A percentile compares a stretch with the other conserved stretches of the same genome.
Conservation (phyloP, 1,140 invertebrate genomes). For the Pteromalus puparum region DNA sequence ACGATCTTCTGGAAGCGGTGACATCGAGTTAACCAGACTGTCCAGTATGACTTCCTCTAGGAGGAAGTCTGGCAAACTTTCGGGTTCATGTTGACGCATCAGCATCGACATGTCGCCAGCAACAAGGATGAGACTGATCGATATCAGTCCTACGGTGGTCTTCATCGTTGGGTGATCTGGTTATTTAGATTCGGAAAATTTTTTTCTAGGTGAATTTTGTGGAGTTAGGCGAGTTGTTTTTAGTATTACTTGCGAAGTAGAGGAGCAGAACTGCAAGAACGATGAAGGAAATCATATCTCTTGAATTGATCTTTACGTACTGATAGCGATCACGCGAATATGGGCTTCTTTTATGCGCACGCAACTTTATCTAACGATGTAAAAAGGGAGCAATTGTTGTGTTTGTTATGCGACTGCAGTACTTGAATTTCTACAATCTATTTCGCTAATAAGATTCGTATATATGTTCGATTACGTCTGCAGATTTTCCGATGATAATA, state of each 20-base stretch:
- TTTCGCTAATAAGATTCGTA: neutral
- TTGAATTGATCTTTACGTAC: constrained; percentile 3
- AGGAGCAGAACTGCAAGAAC: neutral
- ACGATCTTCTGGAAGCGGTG: constrained; percentile 48
- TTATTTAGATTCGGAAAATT: neutral
- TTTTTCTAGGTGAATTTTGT: neutral
- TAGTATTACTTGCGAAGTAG: constrained; percentile 37
- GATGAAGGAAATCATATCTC: constrained; percentile 21
- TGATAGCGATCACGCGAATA: neutral
- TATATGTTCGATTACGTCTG: too few relatives aligned
- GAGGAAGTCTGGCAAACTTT: constrained; percentile 35
- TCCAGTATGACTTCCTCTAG: constrained; percentile 53
- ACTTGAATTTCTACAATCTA: neutral
- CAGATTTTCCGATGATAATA: too few relatives aligned
- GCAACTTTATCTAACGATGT: constrained; percentile 31
- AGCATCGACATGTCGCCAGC: neutral
- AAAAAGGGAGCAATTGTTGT: constrained; percentile 23
- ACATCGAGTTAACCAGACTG: constrained; percentile 52
- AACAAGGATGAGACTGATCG: neutral
- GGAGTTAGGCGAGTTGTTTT: neutral
- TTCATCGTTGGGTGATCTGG: neutral
- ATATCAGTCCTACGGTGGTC: neutral
- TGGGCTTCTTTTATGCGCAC: constrained; percentile 40
- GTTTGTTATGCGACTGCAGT: neutral
- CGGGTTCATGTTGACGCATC: neutral